Base-by-base conservation (phyloP, 2,888 invertebrate species). In the Parasteatoda lunata region DNA sequence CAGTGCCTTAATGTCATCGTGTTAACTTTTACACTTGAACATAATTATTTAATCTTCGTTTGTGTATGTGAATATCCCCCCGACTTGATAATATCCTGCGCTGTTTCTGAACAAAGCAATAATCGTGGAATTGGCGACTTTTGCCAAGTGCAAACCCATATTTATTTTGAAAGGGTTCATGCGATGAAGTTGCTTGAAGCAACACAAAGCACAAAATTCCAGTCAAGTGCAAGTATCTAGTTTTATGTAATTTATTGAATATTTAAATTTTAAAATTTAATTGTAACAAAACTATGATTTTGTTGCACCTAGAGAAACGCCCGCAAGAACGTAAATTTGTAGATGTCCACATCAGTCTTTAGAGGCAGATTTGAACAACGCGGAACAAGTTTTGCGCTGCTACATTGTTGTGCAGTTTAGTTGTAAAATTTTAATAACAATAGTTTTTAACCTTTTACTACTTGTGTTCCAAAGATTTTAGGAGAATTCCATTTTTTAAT, bases 391-490 rank as follows among this genome's bases (percentile, higher is more conserved):
- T 77, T 85, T 86, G 71, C 65, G 80, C 71, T 52, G 80, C 85
- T 77, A 80, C 77, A 70, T 66, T 71, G 51, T 71, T 77, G 66
- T 76, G 49, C 75, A 82, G 77, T 64, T 81, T 81, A 87, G 81
- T 86, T 87, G 77, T 87, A 82, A 72, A 86, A 66, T 87, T 77
- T 84, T 82, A 80, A 77, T 52, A 86, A 76, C 68, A 87, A 77
- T 87, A 68, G 71, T 73, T 83, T 86, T 87, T 82, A 87, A 81
- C 77, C 82, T 87, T 77, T 81, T 70, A 84, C n/a, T 76, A 80
- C 76, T 77, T 81, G 80, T 71, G 52, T 73, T 80, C 84, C 73
- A 69, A 68, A 84, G 84, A 66, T 84, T 84, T 84, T 84, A 84
- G 59, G 52, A 73, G 54, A 72, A 66, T 59, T 51, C 52, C 70